A percentile compares a stretch with the other conserved stretches of the same genome.
These are phyloP conservation scores for Trachelipus rathkii DNA, from an alignment of 1,140 invertebrate genomes.

Conservation along the genomic window DNA sequence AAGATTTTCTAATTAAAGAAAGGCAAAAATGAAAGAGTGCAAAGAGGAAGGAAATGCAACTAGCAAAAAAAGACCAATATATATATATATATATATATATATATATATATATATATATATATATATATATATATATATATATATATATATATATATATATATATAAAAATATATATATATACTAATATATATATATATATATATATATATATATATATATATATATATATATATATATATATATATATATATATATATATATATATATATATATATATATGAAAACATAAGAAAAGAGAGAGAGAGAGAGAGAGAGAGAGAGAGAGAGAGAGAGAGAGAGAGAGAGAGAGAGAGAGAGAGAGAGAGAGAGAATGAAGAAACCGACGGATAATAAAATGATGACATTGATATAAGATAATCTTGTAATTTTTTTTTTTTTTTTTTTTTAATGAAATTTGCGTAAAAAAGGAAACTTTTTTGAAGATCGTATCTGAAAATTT, in stretches of 20 bases:
- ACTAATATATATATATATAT: slow-evolving; percentile 18
- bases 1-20: no score
- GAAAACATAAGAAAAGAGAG: slow-evolving; percentile 21
- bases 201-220: background rate
- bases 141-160: background rate
- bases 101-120: background rate
- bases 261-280: background rate
- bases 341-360: slow-evolving; percentile 27
- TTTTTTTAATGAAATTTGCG: background rate
- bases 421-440: no score
- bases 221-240: slow-evolving; percentile 15
- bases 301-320: slow-evolving; percentile 43
- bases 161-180: background rate
- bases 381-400: no score
- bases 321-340: slow-evolving; percentile 30
- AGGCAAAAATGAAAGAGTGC: no score
- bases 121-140: slow-evolving; percentile 15
- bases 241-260: background rate
- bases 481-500: background rate
- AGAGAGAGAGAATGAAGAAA: slow-evolving; percentile 22
- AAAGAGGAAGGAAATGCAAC: no score
- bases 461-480: background rate
- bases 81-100: slow-evolving; percentile 17
- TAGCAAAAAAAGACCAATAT: background rate
- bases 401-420: no score